Evolutionary conservation across 2,113 vertebrate species (phyloP).

Genomic region (Sphyrna mokarran): DNA sequence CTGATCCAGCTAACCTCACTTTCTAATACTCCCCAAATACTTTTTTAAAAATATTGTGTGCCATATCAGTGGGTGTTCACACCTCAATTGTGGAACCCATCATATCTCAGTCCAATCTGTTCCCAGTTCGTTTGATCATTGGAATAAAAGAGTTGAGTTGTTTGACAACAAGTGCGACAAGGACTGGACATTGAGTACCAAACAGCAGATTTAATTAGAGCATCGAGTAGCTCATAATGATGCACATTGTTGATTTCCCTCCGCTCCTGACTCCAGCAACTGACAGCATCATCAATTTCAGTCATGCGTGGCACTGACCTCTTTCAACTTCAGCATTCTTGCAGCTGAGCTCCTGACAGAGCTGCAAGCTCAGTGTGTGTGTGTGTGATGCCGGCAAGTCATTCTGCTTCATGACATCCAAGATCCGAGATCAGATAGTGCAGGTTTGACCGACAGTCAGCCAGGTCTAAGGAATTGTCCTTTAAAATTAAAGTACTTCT

Average conservation of each 20-base stretch:
- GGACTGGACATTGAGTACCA: neutral
- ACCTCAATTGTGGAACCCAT: neutral
- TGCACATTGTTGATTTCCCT: neutral
- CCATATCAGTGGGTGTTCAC: neutral
- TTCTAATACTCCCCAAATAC: neutral
- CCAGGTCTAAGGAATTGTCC: neutral
- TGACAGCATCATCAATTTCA: slow-evolving; percentile 26
- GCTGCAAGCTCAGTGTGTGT: neutral
- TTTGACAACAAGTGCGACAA: neutral
- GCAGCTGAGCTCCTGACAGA: slow-evolving; percentile 12
- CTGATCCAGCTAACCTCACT: neutral
- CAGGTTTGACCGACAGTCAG: neutral
- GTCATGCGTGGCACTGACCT: neutral
- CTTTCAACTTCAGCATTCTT: neutral
- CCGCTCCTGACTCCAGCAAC: neutral
- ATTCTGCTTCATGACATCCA: neutral
- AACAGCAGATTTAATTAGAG: neutral
- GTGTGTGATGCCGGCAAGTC: neutral
- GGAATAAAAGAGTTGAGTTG: neutral
- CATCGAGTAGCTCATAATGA: neutral
- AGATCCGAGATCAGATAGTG: neutral
- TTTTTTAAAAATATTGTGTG: neutral
- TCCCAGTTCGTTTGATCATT: neutral
- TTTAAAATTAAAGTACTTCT: neutral
- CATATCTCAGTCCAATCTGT: neutral